phyloP scores from a whole-genome alignment of 1,140 invertebrate species.

The Hetaerina americana region DNA sequence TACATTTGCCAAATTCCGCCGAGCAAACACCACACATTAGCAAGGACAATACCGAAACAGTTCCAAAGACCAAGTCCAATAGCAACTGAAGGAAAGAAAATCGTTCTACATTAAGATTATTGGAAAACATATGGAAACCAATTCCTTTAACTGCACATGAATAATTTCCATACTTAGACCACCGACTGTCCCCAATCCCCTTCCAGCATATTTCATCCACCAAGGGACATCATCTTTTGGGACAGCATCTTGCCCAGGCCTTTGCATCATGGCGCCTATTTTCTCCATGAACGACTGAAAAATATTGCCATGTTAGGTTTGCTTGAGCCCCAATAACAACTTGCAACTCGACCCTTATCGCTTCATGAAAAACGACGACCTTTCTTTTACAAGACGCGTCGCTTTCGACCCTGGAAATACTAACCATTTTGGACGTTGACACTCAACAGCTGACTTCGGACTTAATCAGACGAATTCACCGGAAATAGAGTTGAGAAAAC shows the following conservation, averaged over 20 bases:
- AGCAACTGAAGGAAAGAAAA: slow-evolving; percentile 52
- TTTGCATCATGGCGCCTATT: slow-evolving; percentile 56
- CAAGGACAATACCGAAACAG: slow-evolving; percentile 53
- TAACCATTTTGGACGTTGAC: too few species aligned
- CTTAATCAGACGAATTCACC: too few species aligned
- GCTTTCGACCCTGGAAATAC: too few species aligned
- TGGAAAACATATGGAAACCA: not conserved
- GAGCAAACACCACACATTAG: slow-evolving; percentile 51
- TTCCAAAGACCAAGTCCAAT: slow-evolving; percentile 75
- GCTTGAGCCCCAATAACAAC: too few species aligned
- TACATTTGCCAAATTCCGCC: slow-evolving; percentile 79
- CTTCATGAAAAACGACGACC: too few species aligned
- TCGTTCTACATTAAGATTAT: too few species aligned
- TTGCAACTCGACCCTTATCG: too few species aligned
- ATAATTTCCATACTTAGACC: slow-evolving; percentile 49
- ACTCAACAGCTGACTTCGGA: too few species aligned
- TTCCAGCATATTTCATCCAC: slow-evolving; percentile 77
- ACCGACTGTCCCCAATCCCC: slow-evolving; percentile 69
- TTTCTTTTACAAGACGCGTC: too few species aligned
- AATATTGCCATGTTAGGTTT: too few species aligned
- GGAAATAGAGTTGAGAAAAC: too few species aligned
- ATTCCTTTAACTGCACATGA: not conserved
- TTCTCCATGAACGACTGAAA: slow-evolving; percentile 56
- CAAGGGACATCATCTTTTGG: slow-evolving; percentile 70
- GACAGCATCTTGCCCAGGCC: slow-evolving; percentile 56